Base-by-base conservation (phyloP, 2,888 invertebrate species). In the Drosophila quasianomalipes region DNA sequence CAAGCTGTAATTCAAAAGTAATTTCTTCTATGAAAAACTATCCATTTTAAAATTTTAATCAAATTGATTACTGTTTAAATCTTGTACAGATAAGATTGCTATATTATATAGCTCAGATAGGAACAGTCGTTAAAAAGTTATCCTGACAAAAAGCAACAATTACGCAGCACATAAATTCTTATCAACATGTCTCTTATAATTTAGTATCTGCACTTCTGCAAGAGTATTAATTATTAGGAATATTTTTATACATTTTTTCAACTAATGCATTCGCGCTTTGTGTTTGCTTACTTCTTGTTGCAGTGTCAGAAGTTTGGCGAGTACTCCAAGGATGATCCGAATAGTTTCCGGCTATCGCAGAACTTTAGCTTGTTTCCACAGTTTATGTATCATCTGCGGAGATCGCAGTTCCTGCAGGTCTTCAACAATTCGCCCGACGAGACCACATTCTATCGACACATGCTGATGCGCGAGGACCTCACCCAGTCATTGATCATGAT, bases 381-480 rank as follows among this genome's bases (percentile, higher is more conserved):
- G 94, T 99, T 99, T 94, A 99, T 99, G 99, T 99, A 99, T 94
- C 99, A 99, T 93, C 94, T 99, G 90, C 95, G 99, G 52, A 96
- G 99, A 82, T 99, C 99, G 33, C 99, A 99, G 94, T 99, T 99
- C 94, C 95, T 99, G 80, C 99, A 99, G 95, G 99, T 99, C 54
- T 99, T 99, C 94, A 99, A 99, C 94, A 99, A 99, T 95, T 99
- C 99, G 49, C 99, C 99, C 0, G 99, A 99, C 94, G 99, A 99
- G 94, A 99, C 99, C 19, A 98, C 99, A 30, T 99, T 98, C 94
- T 99, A 99, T 93, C 96, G 98, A 86, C 99, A 99, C 94, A 98
- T 99, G 97, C 94, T 99, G 90, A 97, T 99, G 97, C 96, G 98
- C 63, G 99, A 99, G 94, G 99, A 99, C 94, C 95, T 99, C 82